Base-by-base conservation (phyloP, 2,113 vertebrate species). In the Lipotes vexillifer region DNA sequence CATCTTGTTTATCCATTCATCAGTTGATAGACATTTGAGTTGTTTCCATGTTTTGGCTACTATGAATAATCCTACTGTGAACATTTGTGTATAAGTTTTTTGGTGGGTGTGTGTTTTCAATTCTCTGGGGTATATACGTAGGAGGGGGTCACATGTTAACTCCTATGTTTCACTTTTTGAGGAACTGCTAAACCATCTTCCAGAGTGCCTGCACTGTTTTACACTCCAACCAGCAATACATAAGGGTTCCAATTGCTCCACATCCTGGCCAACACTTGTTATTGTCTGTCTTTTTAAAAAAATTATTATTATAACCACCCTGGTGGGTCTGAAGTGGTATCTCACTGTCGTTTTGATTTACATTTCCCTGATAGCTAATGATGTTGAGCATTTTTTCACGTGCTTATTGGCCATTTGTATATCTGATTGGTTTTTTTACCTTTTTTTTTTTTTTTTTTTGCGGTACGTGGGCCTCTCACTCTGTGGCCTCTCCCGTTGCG, bases 1-100 rank as follows among this genome's bases (percentile, higher is more conserved):
- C n/a, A 75, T 85, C 80, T 68, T 72, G 66, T 84, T 93, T 68
- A 93, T 49, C 52, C 29, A 36, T 61, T 97, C 44, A 52, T 81
- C 52, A 61, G 69, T 63, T 84, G 38, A 68, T 71, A 31, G 38
- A 33, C 66, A 38, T 57, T 65, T 75, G n/a, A 52, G 29, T 69
- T 77, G 23, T 77, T 96, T 84, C 49, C 66, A 88, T 31, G 44
- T 89, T 52, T 4, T 20, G 27, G 44, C 13, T 46, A 57, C 33
- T 92, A 55, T 31, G 23, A 94, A 88, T 57, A 49, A 88, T 83
- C 44, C 31, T 52, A 46, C 57, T 38, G 21, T 10, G 69, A 61
- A 85, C 9, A 85, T 68, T 88, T 78, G 12, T 89, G 29, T 72
- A 57, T 63, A 82, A 7, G 33, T 55, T 57, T 74, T 36, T 44